Conservation (phyloP, 2,113 vertebrate species). For the Thamnaconus septentrionalis region DNA sequence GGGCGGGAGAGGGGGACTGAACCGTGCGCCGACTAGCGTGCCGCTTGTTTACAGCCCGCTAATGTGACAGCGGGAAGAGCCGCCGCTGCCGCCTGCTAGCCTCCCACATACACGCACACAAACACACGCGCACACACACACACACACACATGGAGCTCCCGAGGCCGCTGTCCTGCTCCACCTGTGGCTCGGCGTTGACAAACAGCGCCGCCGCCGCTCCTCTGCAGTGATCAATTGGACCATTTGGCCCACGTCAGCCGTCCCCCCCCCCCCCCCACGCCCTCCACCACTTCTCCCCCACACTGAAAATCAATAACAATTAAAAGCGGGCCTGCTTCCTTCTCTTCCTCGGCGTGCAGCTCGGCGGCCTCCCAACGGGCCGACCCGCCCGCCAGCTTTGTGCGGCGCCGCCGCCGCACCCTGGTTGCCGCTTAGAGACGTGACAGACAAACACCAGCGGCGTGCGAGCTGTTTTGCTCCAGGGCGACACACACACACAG, state of each 20-base stretch:
- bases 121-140: too few species aligned
- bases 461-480: slow-evolving; percentile 31
- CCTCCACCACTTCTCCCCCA: too few species aligned
- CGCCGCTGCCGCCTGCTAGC: slow-evolving; percentile 53
- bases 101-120: not conserved
- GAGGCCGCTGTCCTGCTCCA: not conserved
- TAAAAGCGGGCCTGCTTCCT: slow-evolving; percentile 35
- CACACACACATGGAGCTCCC: not conserved
- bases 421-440: too few species aligned
- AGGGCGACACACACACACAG: not conserved
- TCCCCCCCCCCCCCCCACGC: too few species aligned
- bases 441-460: slow-evolving; percentile 2
- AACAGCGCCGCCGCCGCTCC: not conserved
- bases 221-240: slow-evolving; percentile 43
- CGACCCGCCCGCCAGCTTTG: too few species aligned
- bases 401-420: too few species aligned
- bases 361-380: too few species aligned
- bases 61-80: slow-evolving; percentile 89
- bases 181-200: not conserved
- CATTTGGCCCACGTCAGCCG: slow-evolving; percentile 55
- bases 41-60: slow-evolving; percentile 90
- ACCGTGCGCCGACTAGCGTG: slow-evolving; percentile 84
- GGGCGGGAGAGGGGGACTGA: slow-evolving; percentile 81
- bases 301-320: slow-evolving; percentile 42
- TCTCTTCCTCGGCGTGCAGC: too few species aligned